phyloP scores from a whole-genome alignment of 1,140 invertebrate genomes.

The Bombyx mandarina region DNA sequence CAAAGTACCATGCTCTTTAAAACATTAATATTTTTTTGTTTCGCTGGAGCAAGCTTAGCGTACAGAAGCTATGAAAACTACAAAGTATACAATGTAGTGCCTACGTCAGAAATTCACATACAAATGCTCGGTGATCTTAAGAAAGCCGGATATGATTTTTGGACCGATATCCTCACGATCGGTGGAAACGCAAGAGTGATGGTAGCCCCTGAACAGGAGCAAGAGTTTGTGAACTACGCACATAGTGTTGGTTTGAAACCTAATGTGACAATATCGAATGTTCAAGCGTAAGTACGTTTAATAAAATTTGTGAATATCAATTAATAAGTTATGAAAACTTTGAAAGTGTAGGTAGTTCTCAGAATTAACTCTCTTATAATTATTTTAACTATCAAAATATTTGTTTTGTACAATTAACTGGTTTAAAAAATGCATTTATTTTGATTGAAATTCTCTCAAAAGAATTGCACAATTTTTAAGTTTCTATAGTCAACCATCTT shows the following conservation, averaged over 20 bases:
- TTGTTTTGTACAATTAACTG: too few species aligned
- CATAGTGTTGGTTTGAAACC: conserved; percentile 25
- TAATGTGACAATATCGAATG: conserved; percentile 31
- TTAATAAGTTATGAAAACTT: background rate
- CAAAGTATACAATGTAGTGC: conserved; percentile 66
- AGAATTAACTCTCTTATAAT: too few species aligned
- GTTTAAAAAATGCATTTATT: too few species aligned
- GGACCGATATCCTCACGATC: conserved; percentile 28
- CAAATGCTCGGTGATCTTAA: conserved; percentile 30
- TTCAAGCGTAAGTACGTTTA: conserved; percentile 48
- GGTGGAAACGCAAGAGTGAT: conserved; percentile 35
- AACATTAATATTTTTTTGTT: too few species aligned
- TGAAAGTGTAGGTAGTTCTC: too few species aligned
- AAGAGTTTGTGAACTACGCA: conserved; percentile 25
- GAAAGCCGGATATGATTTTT: conserved; percentile 37
- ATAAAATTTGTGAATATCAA: background rate
- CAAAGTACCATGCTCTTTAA: too few species aligned
- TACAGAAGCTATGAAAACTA: conserved; percentile 58
- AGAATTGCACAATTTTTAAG: too few species aligned
- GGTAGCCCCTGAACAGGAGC: conserved; percentile 29
- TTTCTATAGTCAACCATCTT: too few species aligned
- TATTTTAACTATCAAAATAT: too few species aligned
- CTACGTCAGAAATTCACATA: conserved; percentile 34
- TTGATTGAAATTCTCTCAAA: too few species aligned
- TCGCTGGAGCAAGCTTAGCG: too few species aligned